phyloP scores from a whole-genome alignment of 2,888 invertebrate genomes.

The Plebejus melissa region DNA sequence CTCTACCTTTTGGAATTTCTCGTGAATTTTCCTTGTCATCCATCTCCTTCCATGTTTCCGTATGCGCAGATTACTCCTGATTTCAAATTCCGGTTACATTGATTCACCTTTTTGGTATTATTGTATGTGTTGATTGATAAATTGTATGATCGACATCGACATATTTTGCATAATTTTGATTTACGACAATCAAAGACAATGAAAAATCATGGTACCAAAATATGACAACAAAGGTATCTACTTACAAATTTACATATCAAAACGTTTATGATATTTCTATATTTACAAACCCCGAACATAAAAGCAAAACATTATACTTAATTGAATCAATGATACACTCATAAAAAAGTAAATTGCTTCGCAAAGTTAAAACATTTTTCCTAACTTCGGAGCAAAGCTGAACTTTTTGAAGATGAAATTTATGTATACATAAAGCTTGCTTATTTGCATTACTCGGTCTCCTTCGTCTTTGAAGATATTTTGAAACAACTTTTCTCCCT shows the following conservation, averaged over 20 bases:
- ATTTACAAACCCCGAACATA: conserved; percentile 22
- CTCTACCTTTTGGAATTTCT: conserved; percentile 72
- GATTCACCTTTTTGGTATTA: conserved; percentile 50
- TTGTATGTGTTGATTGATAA: not conserved
- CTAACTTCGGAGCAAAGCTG: conserved; percentile 47
- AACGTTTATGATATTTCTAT: not conserved
- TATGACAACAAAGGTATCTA: too few species aligned
- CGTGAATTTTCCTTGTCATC: conserved; percentile 73
- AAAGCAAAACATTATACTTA: not conserved
- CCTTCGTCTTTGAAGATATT: conserved; percentile 58
- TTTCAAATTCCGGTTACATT: conserved; percentile 67
- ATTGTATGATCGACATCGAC: not conserved
- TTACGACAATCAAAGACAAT: not conserved
- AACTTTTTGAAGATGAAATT: conserved; percentile 48
- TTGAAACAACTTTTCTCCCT: conserved; percentile 59
- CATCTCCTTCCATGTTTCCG: conserved; percentile 69
- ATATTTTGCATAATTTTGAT: not conserved
- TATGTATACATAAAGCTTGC: conserved; percentile 49
- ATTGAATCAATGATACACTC: conserved; percentile 21
- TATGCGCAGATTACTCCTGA: conserved; percentile 73
- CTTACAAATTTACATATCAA: not conserved
- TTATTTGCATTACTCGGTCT: conserved; percentile 54
- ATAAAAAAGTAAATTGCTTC: conserved; percentile 44
- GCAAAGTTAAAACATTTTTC: conserved; percentile 50
- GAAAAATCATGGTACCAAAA: not conserved